Conservation (phyloP, 2,888 invertebrate genomes). For the Leptogaster cylindrica region DNA sequence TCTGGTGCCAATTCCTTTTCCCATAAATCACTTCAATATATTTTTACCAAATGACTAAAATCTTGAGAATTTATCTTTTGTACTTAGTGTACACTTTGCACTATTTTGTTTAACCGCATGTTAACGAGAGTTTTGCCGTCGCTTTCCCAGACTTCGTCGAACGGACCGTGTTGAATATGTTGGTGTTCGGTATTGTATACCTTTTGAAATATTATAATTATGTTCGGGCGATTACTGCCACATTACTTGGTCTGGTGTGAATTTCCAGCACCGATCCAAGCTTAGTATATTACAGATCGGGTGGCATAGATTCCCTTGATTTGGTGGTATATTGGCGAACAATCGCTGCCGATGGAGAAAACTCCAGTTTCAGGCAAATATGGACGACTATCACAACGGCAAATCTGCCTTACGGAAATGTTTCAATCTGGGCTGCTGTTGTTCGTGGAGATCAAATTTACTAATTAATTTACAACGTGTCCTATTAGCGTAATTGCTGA, state of each 20-base stretch:
- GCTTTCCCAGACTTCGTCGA: no score
- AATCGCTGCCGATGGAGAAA: neutral
- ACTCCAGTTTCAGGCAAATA: neutral
- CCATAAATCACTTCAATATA: no score
- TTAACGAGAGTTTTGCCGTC: no score
- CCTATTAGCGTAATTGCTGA: constrained; percentile 42
- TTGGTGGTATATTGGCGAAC: neutral
- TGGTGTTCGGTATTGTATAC: no score
- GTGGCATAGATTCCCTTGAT: constrained; percentile 5
- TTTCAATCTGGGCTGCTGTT: constrained; percentile 20
- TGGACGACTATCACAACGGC: constrained; percentile 16
- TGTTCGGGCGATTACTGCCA: constrained; percentile 22
- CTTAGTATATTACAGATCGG: constrained; percentile 22
- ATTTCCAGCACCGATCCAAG: neutral
- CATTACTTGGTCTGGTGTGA: constrained; percentile 24
- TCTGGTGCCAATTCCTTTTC: no score
- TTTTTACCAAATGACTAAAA: no score
- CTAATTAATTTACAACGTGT: constrained; percentile 43
- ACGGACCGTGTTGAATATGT: no score
- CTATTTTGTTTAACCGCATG: no score
- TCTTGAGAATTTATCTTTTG: no score
- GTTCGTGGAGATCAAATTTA: constrained; percentile 30
- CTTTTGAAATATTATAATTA: constrained; percentile 35
- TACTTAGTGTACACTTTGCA: no score
- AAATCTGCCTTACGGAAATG: constrained; percentile 35